These are phyloP conservation scores for Caenorhabditis imperialis DNA, from an alignment of 2,888 invertebrate species.

Conservation along the genomic window DNA sequence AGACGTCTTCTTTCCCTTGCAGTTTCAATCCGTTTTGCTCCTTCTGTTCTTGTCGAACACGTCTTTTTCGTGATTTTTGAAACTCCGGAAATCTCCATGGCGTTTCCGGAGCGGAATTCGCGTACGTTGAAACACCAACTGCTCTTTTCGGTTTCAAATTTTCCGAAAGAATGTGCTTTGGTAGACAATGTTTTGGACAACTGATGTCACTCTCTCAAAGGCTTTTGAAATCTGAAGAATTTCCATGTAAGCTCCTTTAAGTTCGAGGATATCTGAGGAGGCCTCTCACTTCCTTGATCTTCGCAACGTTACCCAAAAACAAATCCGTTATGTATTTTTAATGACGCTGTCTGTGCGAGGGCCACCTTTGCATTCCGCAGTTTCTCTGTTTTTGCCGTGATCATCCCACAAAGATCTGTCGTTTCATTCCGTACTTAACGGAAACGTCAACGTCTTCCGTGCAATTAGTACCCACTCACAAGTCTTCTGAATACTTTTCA, in stretches of 20 bases:
- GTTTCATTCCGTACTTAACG: no score
- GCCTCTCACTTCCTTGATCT: no score
- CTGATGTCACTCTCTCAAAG: no score
- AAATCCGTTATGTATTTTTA: no score
- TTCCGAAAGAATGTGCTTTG: neutral
- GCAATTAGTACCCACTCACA: slow-evolving; percentile 5
- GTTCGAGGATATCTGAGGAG: no score
- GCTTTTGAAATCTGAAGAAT: no score
- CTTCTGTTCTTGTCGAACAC: slow-evolving; percentile 4
- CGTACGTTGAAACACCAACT: slow-evolving; percentile 25
- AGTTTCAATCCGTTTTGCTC: neutral
- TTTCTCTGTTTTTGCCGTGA: no score
- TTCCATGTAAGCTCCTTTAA: no score
- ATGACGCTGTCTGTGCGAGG: no score
- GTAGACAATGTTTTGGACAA: neutral
- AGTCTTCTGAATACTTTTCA: neutral
- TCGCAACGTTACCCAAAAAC: no score
- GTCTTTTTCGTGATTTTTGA: slow-evolving; percentile 17
- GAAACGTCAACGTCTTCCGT: neutral
- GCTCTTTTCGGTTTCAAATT: neutral
- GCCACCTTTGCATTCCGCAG: no score
- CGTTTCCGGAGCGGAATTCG: slow-evolving; percentile 9
- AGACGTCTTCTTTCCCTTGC: slow-evolving; percentile 1
- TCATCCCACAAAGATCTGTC: no score
- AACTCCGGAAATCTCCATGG: slow-evolving; percentile 21